Base-by-base conservation (phyloP, 2,113 vertebrate genomes). In the Chaenogobius annularis region DNA sequence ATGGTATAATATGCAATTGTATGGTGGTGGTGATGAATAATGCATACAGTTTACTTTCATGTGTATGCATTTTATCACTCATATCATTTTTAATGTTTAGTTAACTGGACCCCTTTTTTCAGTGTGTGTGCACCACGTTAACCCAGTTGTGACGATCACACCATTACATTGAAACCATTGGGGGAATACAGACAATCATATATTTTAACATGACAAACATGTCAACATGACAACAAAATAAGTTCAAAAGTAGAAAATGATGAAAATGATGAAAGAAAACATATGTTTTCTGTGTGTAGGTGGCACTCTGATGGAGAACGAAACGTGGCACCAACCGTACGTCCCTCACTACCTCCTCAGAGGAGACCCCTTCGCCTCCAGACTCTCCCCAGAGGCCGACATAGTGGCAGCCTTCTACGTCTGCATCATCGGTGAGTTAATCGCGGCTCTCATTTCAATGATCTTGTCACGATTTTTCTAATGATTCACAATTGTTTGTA, bases 321-420 rank as follows among this genome's bases (percentile, higher is more conserved):
- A 88, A 26, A 86, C 69, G 4, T 91, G 85, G 40, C 87, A 87
- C 2, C 83, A 83, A 22, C 85, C 89, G 10, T 89, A 86, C 20
- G 52, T 93, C 72, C 95, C 94, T 10, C 93, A 91, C 65, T 91
- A 95, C 37, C 92, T 94, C 55, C 94, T 91, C 73, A 89, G 78
- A 2, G 93, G 90, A 65, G 96, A 98, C 11, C 95, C 96, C 0
- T 98, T 98, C 70, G 87, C 92, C 80, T 98, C 97, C 8, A 95
- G 91, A 75, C 95, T 98, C 61, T 96, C 96, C 62, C 94, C 75
- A 89, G 96, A 96, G 90, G 96, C 95, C 17, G 97, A 98, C 74
- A 92, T 98, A 15, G 37, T 95, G 48, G 95, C 96, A 72, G 97
- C 94, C 0, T 87, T 96, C 83, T 98, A 98, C 84, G 88, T 97